A percentile compares a stretch with the other conserved stretches of the same genome.
Conservation (phyloP, 2,888 invertebrate species). For the Meta bourneti region DNA sequence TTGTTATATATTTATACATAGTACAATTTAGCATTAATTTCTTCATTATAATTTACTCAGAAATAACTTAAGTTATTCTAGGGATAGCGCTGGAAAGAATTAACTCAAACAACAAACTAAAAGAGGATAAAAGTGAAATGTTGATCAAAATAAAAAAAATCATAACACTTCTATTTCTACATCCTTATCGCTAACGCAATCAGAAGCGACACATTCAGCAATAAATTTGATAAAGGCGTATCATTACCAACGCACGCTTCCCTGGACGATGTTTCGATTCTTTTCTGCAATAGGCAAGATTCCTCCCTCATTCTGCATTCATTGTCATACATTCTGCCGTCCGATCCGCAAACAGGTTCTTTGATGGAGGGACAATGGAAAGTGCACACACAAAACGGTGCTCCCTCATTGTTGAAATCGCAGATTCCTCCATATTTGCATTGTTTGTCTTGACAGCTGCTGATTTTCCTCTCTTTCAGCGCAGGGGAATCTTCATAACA, state of each 20-base stretch:
- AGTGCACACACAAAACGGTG: constrained; percentile 88
- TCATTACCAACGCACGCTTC: constrained; percentile 89
- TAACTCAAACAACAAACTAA: too few relatives aligned
- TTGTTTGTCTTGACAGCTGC: constrained; percentile 79
- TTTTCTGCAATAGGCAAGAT: constrained; percentile 90
- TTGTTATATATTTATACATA: too few relatives aligned
- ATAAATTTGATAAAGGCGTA: too few relatives aligned
- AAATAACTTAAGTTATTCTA: too few relatives aligned
- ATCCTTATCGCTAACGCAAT: too few relatives aligned
- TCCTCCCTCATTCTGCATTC: constrained; percentile 93
- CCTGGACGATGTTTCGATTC: constrained; percentile 88
- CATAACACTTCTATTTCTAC: too few relatives aligned
- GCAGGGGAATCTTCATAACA: constrained; percentile 39
- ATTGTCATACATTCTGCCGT: constrained; percentile 89
- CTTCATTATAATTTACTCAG: too few relatives aligned
- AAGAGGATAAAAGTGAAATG: too few relatives aligned
- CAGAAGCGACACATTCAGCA: too few relatives aligned
- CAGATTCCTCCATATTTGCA: constrained; percentile 84
- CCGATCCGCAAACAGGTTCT: constrained; percentile 90
- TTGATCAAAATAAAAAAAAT: too few relatives aligned
- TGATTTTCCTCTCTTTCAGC: constrained; percentile 57
- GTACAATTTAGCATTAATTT: too few relatives aligned
- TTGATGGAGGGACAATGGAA: constrained; percentile 70
- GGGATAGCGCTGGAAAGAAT: too few relatives aligned
- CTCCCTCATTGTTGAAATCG: constrained; percentile 86